phyloP scores from a whole-genome alignment of 2,113 vertebrate species.

The Excalfactoria chinensis region DNA sequence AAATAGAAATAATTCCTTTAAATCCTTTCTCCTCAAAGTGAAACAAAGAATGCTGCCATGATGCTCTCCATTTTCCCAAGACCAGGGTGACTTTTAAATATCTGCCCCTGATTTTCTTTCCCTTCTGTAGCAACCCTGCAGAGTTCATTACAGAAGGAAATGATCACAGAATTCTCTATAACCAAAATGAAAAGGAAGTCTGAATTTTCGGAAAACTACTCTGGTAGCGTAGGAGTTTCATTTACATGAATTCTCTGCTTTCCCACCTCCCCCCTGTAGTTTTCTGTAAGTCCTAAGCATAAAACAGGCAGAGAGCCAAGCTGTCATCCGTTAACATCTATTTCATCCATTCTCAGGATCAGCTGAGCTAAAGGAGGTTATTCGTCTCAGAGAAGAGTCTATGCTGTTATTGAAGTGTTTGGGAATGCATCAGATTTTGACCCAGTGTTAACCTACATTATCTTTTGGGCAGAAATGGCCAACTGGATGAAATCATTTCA shows the following conservation, averaged over 20 bases:
- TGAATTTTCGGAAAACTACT: neutral
- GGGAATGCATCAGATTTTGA: neutral
- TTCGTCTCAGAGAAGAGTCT: neutral
- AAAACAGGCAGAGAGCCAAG: constrained; percentile 20
- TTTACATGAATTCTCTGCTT: constrained; percentile 23
- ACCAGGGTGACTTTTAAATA: neutral
- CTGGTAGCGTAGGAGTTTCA: neutral
- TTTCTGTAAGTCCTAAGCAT: constrained; percentile 4
- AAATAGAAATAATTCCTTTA: neutral
- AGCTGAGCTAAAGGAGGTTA: neutral
- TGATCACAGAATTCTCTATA: neutral
- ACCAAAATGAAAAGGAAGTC: neutral
- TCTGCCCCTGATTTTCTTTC: neutral
- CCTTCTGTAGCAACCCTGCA: neutral
- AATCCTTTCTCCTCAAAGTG: neutral
- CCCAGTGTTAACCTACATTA: neutral
- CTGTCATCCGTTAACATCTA: constrained; percentile 26
- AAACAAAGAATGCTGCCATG: neutral
- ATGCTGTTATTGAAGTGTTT: neutral
- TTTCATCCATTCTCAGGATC: constrained; percentile 16
- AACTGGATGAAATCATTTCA: neutral
- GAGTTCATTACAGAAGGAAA: neutral
- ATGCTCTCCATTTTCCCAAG: neutral
- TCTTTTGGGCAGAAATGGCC: neutral
- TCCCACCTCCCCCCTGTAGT: neutral